phyloP scores from a whole-genome alignment of 2,797 vertebrate species.

The Hoplostethus mediterraneus region DNA sequence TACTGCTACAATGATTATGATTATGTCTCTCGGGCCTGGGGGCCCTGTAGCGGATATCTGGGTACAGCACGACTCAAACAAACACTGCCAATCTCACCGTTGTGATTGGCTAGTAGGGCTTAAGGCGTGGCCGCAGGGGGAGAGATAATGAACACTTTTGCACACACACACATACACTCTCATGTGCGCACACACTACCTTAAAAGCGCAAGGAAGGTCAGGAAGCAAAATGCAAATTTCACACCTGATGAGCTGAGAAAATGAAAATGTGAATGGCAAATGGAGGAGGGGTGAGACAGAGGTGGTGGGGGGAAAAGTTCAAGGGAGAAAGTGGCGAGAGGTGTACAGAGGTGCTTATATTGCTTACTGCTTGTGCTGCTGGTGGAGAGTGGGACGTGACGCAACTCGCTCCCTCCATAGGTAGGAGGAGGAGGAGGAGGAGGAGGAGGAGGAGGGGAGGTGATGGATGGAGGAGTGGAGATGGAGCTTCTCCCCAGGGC shows the following conservation, averaged over 20 bases:
- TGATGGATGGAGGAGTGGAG: conserved; percentile 73
- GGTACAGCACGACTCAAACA: conserved; percentile 19
- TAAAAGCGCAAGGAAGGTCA: conserved; percentile 28
- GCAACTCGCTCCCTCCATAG: conserved; percentile 59
- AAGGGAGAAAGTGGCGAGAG: conserved; percentile 34
- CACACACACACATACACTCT: conserved; percentile 18
- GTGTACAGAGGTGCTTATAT: conserved; percentile 19
- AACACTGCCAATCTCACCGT: conserved; percentile 8
- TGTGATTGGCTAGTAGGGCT: conserved; percentile 44
- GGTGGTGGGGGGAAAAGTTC: conserved; percentile 18
- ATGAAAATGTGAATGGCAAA: conserved; percentile 37
- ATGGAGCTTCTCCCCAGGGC: conserved; percentile 69
- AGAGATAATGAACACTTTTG: conserved; percentile 58
- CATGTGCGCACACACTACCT: conserved; percentile 18
- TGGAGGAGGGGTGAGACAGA: conserved; percentile 8
- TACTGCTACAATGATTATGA: conserved; percentile 27
- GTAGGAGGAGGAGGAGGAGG: conserved; percentile 34
- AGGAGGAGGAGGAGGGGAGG: too few relatives aligned
- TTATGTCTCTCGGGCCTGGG: conserved; percentile 14
- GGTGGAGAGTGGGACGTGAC: conserved; percentile 47
- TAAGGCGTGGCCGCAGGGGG: conserved; percentile 40
- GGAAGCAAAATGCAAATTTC: conserved; percentile 51
- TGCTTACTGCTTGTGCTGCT: conserved; percentile 44
- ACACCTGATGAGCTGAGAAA: conserved; percentile 53
- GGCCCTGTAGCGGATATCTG: conserved; percentile 4